Evolutionary conservation across 2,797 vertebrate genomes (phyloP), one percentile per base, ranked within the genome.

Genomic region (Mustela erminea): DNA sequence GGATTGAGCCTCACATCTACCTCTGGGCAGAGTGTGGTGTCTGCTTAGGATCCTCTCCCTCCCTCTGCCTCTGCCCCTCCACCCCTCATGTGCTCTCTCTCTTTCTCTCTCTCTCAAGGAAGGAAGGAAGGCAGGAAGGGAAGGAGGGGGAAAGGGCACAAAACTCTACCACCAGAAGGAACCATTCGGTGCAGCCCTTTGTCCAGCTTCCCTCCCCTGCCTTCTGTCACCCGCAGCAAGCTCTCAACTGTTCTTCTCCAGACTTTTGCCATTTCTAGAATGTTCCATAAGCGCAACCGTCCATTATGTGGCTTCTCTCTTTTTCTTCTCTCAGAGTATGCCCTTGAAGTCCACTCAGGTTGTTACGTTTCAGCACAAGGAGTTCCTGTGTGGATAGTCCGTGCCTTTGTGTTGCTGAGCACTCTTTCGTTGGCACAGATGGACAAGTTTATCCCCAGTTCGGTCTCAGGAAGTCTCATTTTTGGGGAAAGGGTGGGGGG

Each of bases 181-280:
- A 82, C 52, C 81, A 80, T 41, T 92, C 35, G 25, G 27, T 66
- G 32, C 11, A 56, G 3, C 25, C 5, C 5, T 54, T 80, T 87
- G 4, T 70, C 66, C 58, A 56, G 66, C 11, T 27, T 9, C 21
- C 21, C 43, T 70, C 68, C 23, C 38, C 41, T 20, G 13, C 2
- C 20, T 86, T 89, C 35, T 80, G 52, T 27, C 62, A 58, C 35
- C 66, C 6, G 2, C 58, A 62, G 74, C 38, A 27, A 60, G 41
- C 20, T 35, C 35, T 74, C 46, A 46, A 35, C 64, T 86, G 21
- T 92, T 86, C 68, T 13, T 49, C 46, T 68, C 83, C 46, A 46
- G 60, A 78, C 56, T 52, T 93, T n/a, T 70, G 3, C 86, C 43
- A 43, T 80, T 95, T 94, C 72, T 70, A 87, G 68, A 78, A 41